Conservation (phyloP, 2,888 invertebrate species). For the Eledona agricola region DNA sequence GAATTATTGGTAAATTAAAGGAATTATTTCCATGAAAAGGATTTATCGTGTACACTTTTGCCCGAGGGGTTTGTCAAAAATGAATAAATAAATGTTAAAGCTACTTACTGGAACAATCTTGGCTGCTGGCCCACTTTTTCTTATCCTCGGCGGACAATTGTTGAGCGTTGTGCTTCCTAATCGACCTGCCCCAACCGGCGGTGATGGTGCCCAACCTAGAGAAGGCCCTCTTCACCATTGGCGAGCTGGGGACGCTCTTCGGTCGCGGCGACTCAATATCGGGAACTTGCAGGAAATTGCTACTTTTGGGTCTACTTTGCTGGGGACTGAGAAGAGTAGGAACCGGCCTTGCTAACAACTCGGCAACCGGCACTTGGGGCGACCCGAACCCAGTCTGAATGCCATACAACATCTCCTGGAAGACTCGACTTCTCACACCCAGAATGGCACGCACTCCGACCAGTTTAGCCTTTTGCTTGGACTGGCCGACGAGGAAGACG, state of each 20-base stretch:
- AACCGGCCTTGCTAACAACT: slow-evolving; percentile 84
- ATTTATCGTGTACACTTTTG: too few species aligned
- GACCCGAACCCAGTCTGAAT: slow-evolving; percentile 94
- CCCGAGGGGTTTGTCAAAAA: slow-evolving; percentile 3
- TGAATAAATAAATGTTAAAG: neutral
- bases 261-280: slow-evolving; percentile 89
- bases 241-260: slow-evolving; percentile 92
- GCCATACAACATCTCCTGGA: slow-evolving; percentile 94
- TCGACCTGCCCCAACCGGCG: slow-evolving; percentile 89
- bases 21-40: too few species aligned
- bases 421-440: slow-evolving; percentile 90
- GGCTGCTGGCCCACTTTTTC: slow-evolving; percentile 87
- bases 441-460: slow-evolving; percentile 91
- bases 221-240: slow-evolving; percentile 92
- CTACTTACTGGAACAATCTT: slow-evolving; percentile 88
- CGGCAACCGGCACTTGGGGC: slow-evolving; percentile 92
- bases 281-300: slow-evolving; percentile 89
- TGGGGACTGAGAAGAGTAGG: slow-evolving; percentile 88
- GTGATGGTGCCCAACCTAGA: slow-evolving; percentile 90
- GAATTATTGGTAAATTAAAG: too few species aligned
- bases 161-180: slow-evolving; percentile 83
- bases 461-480: slow-evolving; percentile 86
- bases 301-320: slow-evolving; percentile 85
- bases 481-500: slow-evolving; percentile 89
- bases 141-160: slow-evolving; percentile 88